A percentile compares a stretch with the other conserved stretches of the same genome.
phyloP scores from a whole-genome alignment of 2,888 invertebrate species.

The Fragum fragum region DNA sequence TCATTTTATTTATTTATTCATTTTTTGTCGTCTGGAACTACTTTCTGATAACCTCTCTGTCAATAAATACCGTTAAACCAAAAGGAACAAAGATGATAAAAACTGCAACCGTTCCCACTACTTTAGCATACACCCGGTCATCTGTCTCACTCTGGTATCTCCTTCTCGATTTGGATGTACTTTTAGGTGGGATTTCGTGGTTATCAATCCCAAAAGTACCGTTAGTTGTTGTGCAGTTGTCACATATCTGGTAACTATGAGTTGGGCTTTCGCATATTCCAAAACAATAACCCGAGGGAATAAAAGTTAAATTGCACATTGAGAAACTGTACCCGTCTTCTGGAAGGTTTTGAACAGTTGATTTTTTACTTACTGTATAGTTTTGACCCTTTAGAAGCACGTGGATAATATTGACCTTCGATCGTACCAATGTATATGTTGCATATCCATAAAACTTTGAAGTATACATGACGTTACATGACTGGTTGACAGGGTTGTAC shows the following conservation, averaged over 20 bases:
- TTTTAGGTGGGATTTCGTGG: neutral
- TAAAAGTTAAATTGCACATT: constrained; percentile 7
- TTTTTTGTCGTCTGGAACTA: neutral
- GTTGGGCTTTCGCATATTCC: neutral
- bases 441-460: neutral
- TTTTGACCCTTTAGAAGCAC: neutral
- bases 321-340: neutral
- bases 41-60: neutral
- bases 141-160: neutral
- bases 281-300: neutral
- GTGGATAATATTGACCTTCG: neutral
- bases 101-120: neutral
- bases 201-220: neutral
- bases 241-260: neutral
- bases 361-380: neutral
- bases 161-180: neutral
- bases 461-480: neutral
- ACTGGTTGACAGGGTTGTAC: neutral
- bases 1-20: too few relatives aligned
- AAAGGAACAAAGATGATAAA: neutral
- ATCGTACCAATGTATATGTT: neutral
- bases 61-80: neutral
- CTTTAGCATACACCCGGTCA: neutral
- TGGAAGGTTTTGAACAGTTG: neutral
- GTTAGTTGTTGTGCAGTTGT: neutral